Evolutionary conservation across 2,797 vertebrate genomes (phyloP), one percentile per base, ranked within the genome.

Genomic region (Premnoplex brunnescens): DNA sequence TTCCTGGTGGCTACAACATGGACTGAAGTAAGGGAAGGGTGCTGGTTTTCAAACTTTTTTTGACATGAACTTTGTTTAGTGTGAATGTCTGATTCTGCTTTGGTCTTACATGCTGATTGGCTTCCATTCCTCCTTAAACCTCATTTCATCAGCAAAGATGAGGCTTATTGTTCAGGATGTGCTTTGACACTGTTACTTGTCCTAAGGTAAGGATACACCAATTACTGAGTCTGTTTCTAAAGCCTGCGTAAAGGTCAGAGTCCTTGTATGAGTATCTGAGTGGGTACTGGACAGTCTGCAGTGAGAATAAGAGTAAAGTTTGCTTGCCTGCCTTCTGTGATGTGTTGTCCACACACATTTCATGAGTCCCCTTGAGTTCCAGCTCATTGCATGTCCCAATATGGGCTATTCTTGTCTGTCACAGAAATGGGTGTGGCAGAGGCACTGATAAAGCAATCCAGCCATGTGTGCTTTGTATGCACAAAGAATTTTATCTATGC

Each of bases 401-500:
- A 39, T 15, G 37, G 10, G 21, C 17, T 37, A 41, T 77, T 71
- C 52, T 59, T 64, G 41, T 43, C 43, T 67, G 54, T 39, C 28
- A 46, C 48, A 56, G 73, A 17, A 67, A 44, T 44, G n/a, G 37
- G 39, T 17, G 55, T 32, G 8, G 22, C 48, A 73, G 20, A 73
- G 41, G 19, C 28, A 39, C 17, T 2, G 1, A 49, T 34, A 67
- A 44, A 71, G 58, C 52, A 48, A 4, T 37, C 19, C 60, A 62
- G 54, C 28, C 1, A 0, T 14, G 10, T 27, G 11, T 0, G 3
- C 55, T 73, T 44, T 51, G n/a, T 30, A 32, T 7, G 18, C n/a
- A 62, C n/a, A 21, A 62, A 73, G 28, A 39, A 55, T 77, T 66
- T 41, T 19, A 41, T 41, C 27, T 41, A 27, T 34, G 27, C 69